Evolutionary conservation across 2,113 vertebrate genomes (phyloP), one percentile per base, ranked within the genome.

Genomic region (Epinephelus lanceolatus): DNA sequence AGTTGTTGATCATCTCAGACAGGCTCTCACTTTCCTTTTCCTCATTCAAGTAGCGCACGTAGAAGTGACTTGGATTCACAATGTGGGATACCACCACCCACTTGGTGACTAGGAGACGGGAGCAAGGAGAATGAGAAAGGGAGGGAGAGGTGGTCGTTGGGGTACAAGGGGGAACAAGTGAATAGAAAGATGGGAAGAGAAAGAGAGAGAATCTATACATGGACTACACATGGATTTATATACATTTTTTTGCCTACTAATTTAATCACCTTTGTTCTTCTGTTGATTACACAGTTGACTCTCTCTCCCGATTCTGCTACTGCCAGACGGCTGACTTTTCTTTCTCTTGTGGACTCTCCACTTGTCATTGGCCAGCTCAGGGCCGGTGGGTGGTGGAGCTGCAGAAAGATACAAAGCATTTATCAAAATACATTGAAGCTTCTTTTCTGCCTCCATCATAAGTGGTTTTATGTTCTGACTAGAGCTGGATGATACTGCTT

Each of bases 51-150:
- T 95, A 96, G n/a, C 78, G 94, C 69, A 99, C 21, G 11, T 98
- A 99, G 93, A 99, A 99, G 86, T 97, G 95, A 90, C 94, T 96
- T 6, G 98, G 98, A 91, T 96, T 96, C 92, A 96, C 85, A 53
- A 99, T 89, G 37, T 97, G 95, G 66, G 93, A 96, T 53, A 98
- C 95, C 17, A 96, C 88, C 88, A 98, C 97, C 75, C 96, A 94
- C 71, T 96, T 83, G n/a, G 42, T 37, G 5, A 81, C 91, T 93
- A 47, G 9, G 40, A 65, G 21, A 67, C 25, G 27, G 19, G 14
- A 49, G 17, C 4, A 53, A n/a, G 25, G 14, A 65, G 1, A 70
- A 65, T 11, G 4, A 57, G 52, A 60, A 23, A 3, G 19, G n/a
- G 13, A 52, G 30, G n/a, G 13, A 2, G 9, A n/a, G 27, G 3